phyloP scores from a whole-genome alignment of 2,113 vertebrate genomes.

The Sterna hirundo region DNA sequence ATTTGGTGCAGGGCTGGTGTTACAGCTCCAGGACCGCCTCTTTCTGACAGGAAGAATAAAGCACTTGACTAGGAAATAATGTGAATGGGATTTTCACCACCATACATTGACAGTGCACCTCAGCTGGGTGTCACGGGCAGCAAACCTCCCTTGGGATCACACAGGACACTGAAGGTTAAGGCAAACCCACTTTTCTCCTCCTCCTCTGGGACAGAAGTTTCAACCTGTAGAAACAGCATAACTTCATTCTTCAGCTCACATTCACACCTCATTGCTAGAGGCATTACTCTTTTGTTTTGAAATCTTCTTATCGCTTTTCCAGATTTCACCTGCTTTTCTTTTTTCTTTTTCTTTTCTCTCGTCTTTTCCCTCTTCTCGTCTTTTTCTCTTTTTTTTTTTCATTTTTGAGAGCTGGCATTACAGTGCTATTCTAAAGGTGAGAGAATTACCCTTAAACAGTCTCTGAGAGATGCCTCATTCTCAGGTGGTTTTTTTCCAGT shows the following conservation, averaged over 20 bases:
- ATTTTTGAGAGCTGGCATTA: not conserved
- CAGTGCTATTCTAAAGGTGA: not conserved
- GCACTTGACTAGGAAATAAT: not conserved
- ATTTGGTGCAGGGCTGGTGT: not conserved
- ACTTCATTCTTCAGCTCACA: not conserved
- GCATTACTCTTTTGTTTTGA: not conserved
- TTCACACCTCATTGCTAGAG: not conserved
- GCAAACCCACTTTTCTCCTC: not conserved
- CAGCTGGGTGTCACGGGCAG: rapidly evolving
- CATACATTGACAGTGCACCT: not conserved
- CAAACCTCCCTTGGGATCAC: not conserved
- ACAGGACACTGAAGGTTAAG: not conserved
- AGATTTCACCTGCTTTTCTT: not conserved
- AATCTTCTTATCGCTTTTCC: not conserved
- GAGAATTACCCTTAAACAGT: not conserved
- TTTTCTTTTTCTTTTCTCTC: not conserved
- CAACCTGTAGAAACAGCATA: not conserved
- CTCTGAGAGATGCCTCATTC: not conserved
- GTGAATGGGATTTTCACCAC: not conserved
- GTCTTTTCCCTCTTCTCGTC: not conserved
- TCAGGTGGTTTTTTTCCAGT: not conserved
- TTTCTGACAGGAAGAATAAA: not conserved
- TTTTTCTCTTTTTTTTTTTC: too few relatives aligned
- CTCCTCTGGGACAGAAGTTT: not conserved
- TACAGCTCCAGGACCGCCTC: not conserved